These are phyloP conservation scores for Heliconius congener DNA, from an alignment of 1,140 invertebrate species.

Conservation along the genomic window DNA sequence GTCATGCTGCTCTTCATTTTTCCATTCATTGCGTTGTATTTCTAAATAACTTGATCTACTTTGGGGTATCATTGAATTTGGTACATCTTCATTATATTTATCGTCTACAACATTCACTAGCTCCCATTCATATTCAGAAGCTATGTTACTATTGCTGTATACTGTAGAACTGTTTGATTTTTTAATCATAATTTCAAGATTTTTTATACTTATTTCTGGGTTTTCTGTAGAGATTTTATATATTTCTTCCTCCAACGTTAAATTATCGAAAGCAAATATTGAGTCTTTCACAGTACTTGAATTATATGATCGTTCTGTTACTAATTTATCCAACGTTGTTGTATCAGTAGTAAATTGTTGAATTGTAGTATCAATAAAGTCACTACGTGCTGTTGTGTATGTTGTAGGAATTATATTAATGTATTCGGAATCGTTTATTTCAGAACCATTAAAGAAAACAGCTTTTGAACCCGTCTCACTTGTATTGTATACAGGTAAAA, in stretches of 20 bases:
- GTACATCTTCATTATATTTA: constrained; percentile 21
- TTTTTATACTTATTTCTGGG: constrained; percentile 1
- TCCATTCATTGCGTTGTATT: constrained; percentile 59
- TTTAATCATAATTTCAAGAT: not conserved
- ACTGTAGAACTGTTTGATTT: constrained; percentile 32
- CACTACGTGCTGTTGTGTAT: not conserved
- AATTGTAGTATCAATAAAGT: not conserved
- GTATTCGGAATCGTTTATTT: not conserved
- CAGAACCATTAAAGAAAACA: not conserved
- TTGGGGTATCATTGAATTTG: constrained; percentile 53
- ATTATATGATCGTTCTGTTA: not conserved
- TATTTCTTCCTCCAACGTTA: not conserved
- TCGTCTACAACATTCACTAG: constrained; percentile 38
- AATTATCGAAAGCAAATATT: not conserved
- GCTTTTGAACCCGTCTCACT: not conserved
- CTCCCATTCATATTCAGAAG: constrained; percentile 39
- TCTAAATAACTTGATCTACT: constrained; percentile 59
- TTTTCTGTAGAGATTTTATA: not conserved
- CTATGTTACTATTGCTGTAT: constrained; percentile 19
- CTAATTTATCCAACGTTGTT: not conserved
- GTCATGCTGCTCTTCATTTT: constrained; percentile 50
- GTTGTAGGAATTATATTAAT: not conserved
- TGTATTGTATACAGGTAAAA: not conserved
- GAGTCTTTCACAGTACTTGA: not conserved
- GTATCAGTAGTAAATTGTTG: not conserved